Conservation (phyloP, 2,888 invertebrate genomes). For the Epinotia ramella region DNA sequence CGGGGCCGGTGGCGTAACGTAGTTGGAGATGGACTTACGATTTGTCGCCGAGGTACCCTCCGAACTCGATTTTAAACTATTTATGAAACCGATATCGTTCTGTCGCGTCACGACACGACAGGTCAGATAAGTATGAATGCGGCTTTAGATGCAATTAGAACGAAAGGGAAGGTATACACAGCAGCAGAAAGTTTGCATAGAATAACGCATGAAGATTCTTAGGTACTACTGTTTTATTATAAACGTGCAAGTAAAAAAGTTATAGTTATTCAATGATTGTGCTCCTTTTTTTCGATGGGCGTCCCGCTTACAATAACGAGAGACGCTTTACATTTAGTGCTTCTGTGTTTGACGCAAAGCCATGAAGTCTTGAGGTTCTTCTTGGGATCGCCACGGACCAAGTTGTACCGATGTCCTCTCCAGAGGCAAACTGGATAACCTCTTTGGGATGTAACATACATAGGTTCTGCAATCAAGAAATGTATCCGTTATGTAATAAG, state of each 20-base stretch:
- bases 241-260: not conserved
- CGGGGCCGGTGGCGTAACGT: no score
- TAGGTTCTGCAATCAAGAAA: constrained; percentile 9
- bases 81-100: no score
- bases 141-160: no score
- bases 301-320: constrained; percentile 3
- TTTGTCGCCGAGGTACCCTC: no score
- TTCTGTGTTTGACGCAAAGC: constrained; percentile 20
- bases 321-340: constrained; percentile 19
- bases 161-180: not conserved
- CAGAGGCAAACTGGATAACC: constrained; percentile 21
- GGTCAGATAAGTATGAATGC: no score
- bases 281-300: not conserved
- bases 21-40: no score
- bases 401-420: constrained; percentile 26
- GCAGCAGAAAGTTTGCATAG: not conserved
- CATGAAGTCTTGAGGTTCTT: constrained; percentile 8
- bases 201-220: not conserved
- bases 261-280: constrained; percentile 6
- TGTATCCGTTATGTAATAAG: not conserved
- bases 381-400: constrained; percentile 3
- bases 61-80: no score
- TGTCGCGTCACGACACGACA: no score
- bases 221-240: not conserved
- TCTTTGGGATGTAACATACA: constrained; percentile 9